Conservation (phyloP, 2,797 vertebrate species). For the Diglossa cyanea region DNA sequence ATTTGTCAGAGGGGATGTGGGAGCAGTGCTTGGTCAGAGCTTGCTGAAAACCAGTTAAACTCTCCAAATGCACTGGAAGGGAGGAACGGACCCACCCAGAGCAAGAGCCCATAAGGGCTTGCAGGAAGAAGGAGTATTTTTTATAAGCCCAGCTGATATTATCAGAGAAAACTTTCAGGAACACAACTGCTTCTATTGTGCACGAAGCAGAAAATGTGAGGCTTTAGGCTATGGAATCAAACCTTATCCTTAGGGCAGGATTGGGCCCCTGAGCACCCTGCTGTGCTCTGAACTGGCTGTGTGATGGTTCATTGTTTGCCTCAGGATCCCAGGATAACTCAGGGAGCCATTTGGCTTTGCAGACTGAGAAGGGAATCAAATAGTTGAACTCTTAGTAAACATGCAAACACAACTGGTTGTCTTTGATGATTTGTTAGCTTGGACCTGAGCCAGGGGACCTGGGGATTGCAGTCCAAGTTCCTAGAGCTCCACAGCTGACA, state of each 20-base stretch:
- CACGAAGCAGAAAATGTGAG: neutral
- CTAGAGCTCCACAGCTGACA: conserved; percentile 28
- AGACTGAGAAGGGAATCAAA: conserved; percentile 30
- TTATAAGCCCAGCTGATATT: neutral
- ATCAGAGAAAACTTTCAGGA: neutral
- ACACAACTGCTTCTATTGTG: neutral
- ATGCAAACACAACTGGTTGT: conserved; percentile 47
- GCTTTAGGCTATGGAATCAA: neutral
- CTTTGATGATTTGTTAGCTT: conserved; percentile 60
- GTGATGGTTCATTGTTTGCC: conserved; percentile 4
- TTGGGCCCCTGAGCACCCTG: neutral
- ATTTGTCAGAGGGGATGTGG: neutral
- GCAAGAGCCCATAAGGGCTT: neutral
- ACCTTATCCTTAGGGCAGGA: neutral
- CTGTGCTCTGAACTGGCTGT: neutral
- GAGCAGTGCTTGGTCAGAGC: neutral
- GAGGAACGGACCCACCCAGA: neutral
- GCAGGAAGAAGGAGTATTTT: neutral
- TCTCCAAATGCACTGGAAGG: neutral
- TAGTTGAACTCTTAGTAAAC: conserved; percentile 44
- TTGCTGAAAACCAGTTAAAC: neutral
- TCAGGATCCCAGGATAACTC: conserved; percentile 34
- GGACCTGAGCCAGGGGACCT: conserved; percentile 21
- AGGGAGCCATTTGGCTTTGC: conserved; percentile 48
- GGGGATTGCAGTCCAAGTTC: conserved; percentile 41